Percentiles rank a stretch among this genome's conserved stretches.
These are phyloP conservation scores for Ferrisia virgata DNA, from an alignment of 2,888 invertebrate genomes.

Conservation along the genomic window DNA sequence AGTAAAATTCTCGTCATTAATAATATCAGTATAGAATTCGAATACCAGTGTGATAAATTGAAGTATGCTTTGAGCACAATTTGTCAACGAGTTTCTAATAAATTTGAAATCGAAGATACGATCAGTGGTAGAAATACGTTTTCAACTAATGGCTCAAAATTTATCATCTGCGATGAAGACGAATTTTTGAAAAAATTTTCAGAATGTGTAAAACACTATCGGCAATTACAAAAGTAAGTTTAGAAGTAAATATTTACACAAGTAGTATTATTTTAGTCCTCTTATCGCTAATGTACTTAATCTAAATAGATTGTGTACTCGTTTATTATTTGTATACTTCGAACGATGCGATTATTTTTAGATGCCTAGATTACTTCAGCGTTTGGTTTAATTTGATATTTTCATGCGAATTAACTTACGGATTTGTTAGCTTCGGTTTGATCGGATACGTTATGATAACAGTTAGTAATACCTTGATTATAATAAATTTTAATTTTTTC, in stretches of 20 bases:
- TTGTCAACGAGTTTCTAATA: background rate
- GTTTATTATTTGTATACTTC: no score
- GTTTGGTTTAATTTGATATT: conserved; percentile 30
- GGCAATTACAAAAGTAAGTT: conserved; percentile 9
- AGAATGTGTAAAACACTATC: conserved; percentile 2
- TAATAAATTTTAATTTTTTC: background rate
- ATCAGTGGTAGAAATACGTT: background rate
- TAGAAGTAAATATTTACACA: background rate
- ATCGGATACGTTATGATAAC: conserved; percentile 25
- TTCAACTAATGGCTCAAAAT: background rate
- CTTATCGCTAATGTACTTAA: no score
- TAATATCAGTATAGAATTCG: conserved; percentile 4
- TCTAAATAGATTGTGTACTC: no score
- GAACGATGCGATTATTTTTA: background rate
- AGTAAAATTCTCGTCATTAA: conserved; percentile 14
- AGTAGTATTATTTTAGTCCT: no score
- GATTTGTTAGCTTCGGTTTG: conserved; percentile 10
- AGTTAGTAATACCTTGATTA: no score
- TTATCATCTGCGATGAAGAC: conserved; percentile 10
- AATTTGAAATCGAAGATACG: background rate
- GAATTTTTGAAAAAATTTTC: conserved; percentile 22
- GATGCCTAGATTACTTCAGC: conserved; percentile 34
- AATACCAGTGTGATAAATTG: conserved; percentile 27
- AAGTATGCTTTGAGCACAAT: background rate
- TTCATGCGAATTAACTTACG: conserved; percentile 34